Conservation (phyloP, 2,888 invertebrate species). For the Dioctria rufipes region DNA sequence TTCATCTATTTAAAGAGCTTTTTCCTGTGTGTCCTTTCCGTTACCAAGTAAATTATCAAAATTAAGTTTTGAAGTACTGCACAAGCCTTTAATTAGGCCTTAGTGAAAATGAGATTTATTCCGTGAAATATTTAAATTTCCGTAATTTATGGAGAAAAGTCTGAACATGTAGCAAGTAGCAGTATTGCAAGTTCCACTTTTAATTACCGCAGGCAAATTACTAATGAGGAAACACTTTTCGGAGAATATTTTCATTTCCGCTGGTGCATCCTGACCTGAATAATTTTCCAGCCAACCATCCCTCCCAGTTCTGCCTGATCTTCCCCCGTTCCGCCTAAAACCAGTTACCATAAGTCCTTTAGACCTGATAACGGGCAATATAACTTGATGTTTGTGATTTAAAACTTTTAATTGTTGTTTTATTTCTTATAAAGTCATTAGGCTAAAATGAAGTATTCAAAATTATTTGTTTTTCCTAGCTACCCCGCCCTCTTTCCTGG, state of each 20-base stretch:
- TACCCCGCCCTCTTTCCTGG: too few species aligned
- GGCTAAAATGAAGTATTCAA: slow-evolving; percentile 22
- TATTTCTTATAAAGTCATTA: slow-evolving; percentile 37
- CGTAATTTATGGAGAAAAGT: not conserved
- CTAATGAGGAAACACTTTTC: slow-evolving; percentile 48
- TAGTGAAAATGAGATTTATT: slow-evolving; percentile 34
- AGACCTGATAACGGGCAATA: slow-evolving; percentile 26
- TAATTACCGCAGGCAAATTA: slow-evolving; percentile 49
- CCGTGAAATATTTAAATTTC: slow-evolving; percentile 38
- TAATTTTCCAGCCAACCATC: not conserved
- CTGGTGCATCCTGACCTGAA: slow-evolving; percentile 32
- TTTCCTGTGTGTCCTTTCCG: slow-evolving; percentile 21
- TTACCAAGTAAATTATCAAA: slow-evolving; percentile 29
- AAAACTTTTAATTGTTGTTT: slow-evolving; percentile 35
- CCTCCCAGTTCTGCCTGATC: not conserved
- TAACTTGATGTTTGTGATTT: slow-evolving; percentile 24
- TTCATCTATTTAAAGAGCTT: not conserved
- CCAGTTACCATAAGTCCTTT: slow-evolving; percentile 5
- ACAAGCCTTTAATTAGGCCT: slow-evolving; percentile 41
- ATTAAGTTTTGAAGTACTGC: slow-evolving; percentile 47
- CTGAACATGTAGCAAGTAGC: not conserved
- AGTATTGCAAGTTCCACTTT: slow-evolving; percentile 25
- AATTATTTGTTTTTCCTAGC: too few species aligned
- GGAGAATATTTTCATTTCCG: slow-evolving; percentile 33
- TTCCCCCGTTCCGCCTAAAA: not conserved